These are phyloP conservation scores for Tyria jacobaeae DNA, from an alignment of 2,888 invertebrate genomes.

Conservation along the genomic window DNA sequence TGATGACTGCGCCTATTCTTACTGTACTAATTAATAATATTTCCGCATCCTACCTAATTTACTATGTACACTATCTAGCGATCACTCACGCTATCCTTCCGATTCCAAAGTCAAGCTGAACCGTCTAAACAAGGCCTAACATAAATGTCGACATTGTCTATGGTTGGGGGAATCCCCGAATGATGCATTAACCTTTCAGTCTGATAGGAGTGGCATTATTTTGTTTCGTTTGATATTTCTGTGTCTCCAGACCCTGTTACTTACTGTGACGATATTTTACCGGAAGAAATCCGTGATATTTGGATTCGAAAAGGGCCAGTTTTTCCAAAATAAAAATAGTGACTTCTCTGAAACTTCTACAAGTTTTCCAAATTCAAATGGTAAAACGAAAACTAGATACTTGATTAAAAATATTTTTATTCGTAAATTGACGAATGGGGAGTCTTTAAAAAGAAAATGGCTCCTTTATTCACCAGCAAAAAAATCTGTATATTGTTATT, in stretches of 20 bases:
- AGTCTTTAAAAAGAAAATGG: constrained; percentile 38
- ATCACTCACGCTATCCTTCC: not conserved
- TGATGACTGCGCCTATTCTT: too few relatives aligned
- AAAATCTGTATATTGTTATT: constrained; percentile 36
- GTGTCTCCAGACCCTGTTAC: not conserved
- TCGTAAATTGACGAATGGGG: constrained; percentile 36
- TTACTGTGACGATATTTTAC: constrained; percentile 6
- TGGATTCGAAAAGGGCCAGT: constrained; percentile 34
- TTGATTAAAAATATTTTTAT: constrained; percentile 33
- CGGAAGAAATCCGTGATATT: constrained; percentile 23
- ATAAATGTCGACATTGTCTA: not conserved
- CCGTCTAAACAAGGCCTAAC: not conserved
- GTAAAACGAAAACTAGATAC: constrained; percentile 34
- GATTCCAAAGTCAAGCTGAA: not conserved
- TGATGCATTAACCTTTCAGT: not conserved
- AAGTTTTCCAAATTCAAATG: constrained; percentile 26
- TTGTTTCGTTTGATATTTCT: not conserved
- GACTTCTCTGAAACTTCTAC: constrained; percentile 32
- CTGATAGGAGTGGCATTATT: not conserved
- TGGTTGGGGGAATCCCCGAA: not conserved
- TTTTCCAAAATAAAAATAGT: constrained; percentile 38
- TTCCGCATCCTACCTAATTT: too few relatives aligned
- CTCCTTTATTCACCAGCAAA: constrained; percentile 38
- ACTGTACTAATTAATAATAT: too few relatives aligned
- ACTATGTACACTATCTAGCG: too few relatives aligned